These are phyloP conservation scores for Cydia amplana DNA, from an alignment of 1,140 invertebrate species.

Conservation along the genomic window DNA sequence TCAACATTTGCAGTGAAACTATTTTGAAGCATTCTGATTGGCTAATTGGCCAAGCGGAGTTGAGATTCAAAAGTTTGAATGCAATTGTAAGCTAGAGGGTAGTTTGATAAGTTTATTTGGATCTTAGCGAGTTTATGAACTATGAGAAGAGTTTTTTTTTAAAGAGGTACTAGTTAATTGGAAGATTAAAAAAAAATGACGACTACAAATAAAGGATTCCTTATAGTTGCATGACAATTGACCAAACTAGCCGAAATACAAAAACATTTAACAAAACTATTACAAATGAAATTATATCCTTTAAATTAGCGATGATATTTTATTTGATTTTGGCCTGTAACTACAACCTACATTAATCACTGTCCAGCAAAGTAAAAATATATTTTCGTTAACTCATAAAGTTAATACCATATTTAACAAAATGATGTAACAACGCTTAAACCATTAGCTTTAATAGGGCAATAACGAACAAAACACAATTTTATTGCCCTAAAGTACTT, in stretches of 20 bases:
- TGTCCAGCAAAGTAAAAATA: not conserved
- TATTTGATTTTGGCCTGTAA: too few species aligned
- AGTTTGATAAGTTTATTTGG: slow-evolving; percentile 17
- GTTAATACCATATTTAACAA: not conserved
- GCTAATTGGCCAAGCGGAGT: slow-evolving; percentile 13
- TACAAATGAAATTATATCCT: too few species aligned
- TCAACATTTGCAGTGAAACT: slow-evolving; percentile 10
- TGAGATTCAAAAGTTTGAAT: slow-evolving; percentile 8
- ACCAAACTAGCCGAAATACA: too few species aligned
- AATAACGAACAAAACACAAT: not conserved
- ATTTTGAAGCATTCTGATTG: slow-evolving; percentile 17
- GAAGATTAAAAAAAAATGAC: not conserved
- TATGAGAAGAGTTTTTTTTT: not conserved
- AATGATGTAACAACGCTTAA: slow-evolving; percentile 1
- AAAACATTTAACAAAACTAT: too few species aligned
- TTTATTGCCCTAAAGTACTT: slow-evolving; percentile 6
- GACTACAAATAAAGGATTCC: too few species aligned
- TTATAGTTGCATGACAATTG: too few species aligned
- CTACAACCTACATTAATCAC: too few species aligned
- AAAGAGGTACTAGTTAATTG: not conserved
- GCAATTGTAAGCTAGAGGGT: slow-evolving; percentile 13
- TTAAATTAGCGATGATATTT: too few species aligned
- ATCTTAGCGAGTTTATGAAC: slow-evolving; percentile 1
- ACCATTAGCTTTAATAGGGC: slow-evolving; percentile 24
- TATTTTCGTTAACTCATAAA: not conserved